Evolutionary conservation across 2,113 vertebrate species (phyloP).

Genomic region (Hydropotes inermis): DNA sequence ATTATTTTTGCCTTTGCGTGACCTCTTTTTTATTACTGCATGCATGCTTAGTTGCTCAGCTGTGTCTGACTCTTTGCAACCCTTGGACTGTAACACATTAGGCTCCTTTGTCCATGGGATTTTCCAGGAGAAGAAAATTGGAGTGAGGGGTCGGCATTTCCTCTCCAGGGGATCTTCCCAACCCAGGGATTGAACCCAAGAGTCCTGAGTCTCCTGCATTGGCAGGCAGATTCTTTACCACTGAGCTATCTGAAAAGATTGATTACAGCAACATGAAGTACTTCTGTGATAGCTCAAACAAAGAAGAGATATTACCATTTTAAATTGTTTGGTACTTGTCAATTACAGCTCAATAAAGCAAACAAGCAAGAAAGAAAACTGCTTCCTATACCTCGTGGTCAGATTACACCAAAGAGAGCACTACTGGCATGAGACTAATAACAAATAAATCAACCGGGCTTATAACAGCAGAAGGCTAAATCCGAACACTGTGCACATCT

Average conservation of each 20-base stretch:
- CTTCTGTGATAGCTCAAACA: neutral
- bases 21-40: neutral
- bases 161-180: neutral
- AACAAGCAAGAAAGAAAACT: neutral
- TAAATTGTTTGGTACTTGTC: neutral
- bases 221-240: neutral
- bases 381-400: neutral
- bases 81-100: neutral
- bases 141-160: neutral
- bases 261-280: neutral
- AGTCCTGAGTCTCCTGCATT: neutral
- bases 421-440: neutral
- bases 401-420: neutral
- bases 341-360: neutral
- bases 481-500: neutral
- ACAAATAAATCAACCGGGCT: neutral
- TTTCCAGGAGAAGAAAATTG: neutral
- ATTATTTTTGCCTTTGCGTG: neutral
- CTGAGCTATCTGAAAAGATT: neutral
- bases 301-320: neutral
- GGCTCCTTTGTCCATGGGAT: neutral
- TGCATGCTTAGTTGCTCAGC: neutral
- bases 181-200: fast-evolving
- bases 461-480: neutral
- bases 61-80: neutral